These are phyloP conservation scores for Cerastoderma edule DNA, from an alignment of 2,888 invertebrate species.

Conservation along the genomic window DNA sequence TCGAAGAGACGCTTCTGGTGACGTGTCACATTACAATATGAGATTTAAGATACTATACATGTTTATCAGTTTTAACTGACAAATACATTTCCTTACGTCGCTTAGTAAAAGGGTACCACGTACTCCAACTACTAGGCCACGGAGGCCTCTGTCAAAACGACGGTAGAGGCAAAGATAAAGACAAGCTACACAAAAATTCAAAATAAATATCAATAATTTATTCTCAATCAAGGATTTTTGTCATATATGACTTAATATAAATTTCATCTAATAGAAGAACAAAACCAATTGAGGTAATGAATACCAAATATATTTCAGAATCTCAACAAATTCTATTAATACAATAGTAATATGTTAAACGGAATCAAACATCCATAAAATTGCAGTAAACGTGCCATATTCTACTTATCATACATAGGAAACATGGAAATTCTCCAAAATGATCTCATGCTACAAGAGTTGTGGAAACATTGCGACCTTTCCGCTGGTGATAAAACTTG, in stretches of 20 bases:
- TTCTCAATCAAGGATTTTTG: neutral
- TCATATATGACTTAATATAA: conserved; percentile 11
- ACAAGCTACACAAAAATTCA: neutral
- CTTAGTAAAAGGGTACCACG: neutral
- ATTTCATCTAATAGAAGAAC: too few relatives aligned
- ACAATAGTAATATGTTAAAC: neutral
- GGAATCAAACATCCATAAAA: neutral
- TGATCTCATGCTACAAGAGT: too few relatives aligned
- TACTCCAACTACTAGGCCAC: neutral
- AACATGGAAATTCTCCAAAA: too few relatives aligned
- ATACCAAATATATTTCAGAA: neutral
- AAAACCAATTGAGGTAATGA: too few relatives aligned
- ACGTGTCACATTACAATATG: too few relatives aligned
- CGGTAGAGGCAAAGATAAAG: neutral
- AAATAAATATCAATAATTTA: conserved; percentile 22
- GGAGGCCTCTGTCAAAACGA: neutral
- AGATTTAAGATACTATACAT: too few relatives aligned
- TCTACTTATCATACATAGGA: neutral
- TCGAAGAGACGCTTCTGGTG: too few relatives aligned
- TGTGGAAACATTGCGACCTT: too few relatives aligned
- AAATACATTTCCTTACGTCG: neutral
- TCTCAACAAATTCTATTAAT: neutral
- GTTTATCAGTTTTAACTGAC: too few relatives aligned
- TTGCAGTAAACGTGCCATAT: neutral
- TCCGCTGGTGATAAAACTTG: too few relatives aligned